These are phyloP conservation scores for Biston betularia DNA, from an alignment of 2,888 invertebrate genomes.

Conservation along the genomic window DNA sequence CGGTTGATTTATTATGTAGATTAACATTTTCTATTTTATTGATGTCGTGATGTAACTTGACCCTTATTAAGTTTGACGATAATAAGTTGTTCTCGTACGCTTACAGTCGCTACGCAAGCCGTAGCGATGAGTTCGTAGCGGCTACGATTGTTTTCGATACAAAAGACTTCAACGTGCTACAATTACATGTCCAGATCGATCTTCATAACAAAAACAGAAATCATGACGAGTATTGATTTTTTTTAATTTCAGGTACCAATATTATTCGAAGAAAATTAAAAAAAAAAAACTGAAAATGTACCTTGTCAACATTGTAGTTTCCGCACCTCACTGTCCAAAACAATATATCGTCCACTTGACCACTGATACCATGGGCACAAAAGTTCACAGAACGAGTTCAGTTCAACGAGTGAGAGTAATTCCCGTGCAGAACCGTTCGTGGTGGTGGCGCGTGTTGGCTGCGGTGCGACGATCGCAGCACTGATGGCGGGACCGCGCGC, in stretches of 20 bases:
- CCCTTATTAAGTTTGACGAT: background rate
- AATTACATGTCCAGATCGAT: background rate
- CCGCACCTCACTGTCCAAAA: constrained; percentile 62
- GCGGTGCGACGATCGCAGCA: constrained; percentile 58
- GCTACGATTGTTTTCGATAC: constrained; percentile 52
- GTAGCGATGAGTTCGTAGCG: constrained; percentile 49
- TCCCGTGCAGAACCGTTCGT: constrained; percentile 36
- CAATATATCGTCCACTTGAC: constrained; percentile 60
- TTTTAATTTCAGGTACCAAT: background rate
- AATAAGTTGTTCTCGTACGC: background rate
- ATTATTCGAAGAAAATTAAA: constrained; percentile 6
- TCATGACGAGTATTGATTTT: background rate
- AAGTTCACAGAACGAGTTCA: constrained; percentile 60
- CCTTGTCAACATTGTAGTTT: constrained; percentile 66
- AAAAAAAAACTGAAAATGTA: constrained; percentile 46
- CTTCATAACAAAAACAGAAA: constrained; percentile 4
- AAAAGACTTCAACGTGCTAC: constrained; percentile 58
- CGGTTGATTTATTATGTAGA: constrained; percentile 35
- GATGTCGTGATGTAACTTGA: background rate
- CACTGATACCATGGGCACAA: constrained; percentile 71
- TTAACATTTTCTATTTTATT: constrained; percentile 26
- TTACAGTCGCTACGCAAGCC: constrained; percentile 23
- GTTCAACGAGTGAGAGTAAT: constrained; percentile 49
- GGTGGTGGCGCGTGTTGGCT: constrained; percentile 36
- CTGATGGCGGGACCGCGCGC: constrained; percentile 62